Conservation (phyloP, 1,140 invertebrate species). For the Arctopsyche grandis region DNA sequence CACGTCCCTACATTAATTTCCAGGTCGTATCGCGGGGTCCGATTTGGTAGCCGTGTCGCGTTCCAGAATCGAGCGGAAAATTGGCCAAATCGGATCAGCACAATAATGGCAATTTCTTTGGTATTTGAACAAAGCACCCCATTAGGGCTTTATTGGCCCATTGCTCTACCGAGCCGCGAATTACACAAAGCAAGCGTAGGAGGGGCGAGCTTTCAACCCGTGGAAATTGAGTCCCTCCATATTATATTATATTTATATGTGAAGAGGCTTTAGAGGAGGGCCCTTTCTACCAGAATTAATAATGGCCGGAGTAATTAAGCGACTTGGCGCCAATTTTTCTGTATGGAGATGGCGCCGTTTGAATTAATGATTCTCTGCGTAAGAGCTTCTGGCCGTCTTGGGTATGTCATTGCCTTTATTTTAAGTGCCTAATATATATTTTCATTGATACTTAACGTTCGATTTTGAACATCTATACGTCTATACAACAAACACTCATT, state of each 20-base stretch:
- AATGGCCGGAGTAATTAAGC: constrained; percentile 11
- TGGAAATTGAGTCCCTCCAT: neutral
- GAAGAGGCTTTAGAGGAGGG: neutral
- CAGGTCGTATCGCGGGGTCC: neutral
- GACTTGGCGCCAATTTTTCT: constrained; percentile 18
- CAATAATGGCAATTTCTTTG: constrained; percentile 35
- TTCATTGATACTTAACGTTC: no score
- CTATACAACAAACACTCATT: no score
- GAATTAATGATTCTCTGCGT: neutral
- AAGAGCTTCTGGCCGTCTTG: neutral
- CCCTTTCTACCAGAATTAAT: neutral
- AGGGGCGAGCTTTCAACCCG: neutral
- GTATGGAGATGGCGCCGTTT: neutral
- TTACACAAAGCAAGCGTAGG: neutral
- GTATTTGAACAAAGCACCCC: constrained; percentile 32
- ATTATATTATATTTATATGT: constrained; percentile 1
- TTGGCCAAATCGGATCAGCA: constrained; percentile 30
- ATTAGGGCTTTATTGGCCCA: constrained; percentile 26
- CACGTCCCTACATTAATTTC: neutral
- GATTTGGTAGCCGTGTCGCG: neutral
- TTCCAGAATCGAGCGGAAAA: constrained; percentile 24
- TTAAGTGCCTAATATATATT: no score
- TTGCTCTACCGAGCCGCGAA: neutral
- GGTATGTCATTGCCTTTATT: no score
- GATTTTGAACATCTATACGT: no score